Percentiles rank a stretch among this genome's conserved stretches.
These are phyloP conservation scores for Ivindomyrus marchei DNA, from an alignment of 2,113 vertebrate species.

Conservation along the genomic window DNA sequence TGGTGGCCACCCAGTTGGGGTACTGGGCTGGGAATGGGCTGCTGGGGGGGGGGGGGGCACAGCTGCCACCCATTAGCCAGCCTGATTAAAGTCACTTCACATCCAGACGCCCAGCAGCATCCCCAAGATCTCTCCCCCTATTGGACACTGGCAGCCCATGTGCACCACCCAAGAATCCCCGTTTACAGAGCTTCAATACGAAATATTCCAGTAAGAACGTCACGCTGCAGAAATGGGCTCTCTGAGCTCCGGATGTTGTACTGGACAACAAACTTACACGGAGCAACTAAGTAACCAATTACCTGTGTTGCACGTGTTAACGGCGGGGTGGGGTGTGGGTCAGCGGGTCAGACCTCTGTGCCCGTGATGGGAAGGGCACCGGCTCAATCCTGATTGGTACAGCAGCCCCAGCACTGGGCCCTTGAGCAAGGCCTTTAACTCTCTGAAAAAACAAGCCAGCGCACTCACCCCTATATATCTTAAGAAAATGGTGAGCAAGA, in stretches of 20 bases:
- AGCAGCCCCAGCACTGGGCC: no score
- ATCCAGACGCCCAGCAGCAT: background rate
- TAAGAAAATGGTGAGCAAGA: no score
- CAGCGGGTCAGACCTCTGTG: no score
- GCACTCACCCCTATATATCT: no score
- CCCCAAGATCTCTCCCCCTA: background rate
- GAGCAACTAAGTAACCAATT: background rate
- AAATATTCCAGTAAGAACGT: background rate
- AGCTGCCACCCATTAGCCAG: slow-evolving; percentile 9
- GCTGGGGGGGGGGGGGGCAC: background rate
- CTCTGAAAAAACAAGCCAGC: no score
- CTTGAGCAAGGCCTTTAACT: no score
- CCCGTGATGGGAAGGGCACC: no score
- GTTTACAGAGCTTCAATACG: background rate
- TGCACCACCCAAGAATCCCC: background rate
- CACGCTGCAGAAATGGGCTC: background rate
- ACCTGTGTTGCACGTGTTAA: background rate
- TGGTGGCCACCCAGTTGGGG: background rate
- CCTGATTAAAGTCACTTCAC: background rate
- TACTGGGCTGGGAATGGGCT: background rate
- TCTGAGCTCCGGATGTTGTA: background rate
- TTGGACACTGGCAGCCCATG: background rate
- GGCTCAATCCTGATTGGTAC: no score
- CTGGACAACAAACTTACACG: background rate
- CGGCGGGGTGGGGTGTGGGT: no score